Base-by-base conservation (phyloP, 1,140 invertebrate genomes). In the Oryctes rhinoceros region DNA sequence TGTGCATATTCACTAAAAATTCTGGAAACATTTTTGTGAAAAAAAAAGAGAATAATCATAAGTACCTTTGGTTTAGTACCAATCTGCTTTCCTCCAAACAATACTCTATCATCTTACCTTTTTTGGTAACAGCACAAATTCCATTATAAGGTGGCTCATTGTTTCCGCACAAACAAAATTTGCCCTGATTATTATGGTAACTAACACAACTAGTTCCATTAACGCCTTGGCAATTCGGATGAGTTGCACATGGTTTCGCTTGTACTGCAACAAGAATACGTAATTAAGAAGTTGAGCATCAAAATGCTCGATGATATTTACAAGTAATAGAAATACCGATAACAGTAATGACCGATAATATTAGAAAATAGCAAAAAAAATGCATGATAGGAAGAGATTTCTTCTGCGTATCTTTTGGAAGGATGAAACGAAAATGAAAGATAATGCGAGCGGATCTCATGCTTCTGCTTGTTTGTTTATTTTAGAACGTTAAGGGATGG, bases 81-180 rank as follows among this genome's bases (percentile, higher is more conserved):
- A 30, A 44, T 44, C 39, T 44, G 9, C 39, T 44, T 44, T 7
- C 5, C 9, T 44, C 9, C 39, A 44, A 44, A 44, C 3, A 7
- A 44, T 44, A 44, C 9, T 44, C 2, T 30, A 30, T 44, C 53
- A n/a, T 11, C 65, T 83, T 83, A 87, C 86, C 86, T 84, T 84
- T 83, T 78, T 81, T 82, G 67, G 79, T 37, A 6, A 83, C 82
- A 2, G 67, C 81, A 81, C 86, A 87, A 37, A 80, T 76, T 65
- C 83, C 86, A 81, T 87, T 87, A 3, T 71, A 24, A 4, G 86
- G 86, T 78, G 83, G 76, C 47, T 80, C 76, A 80, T 87, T 87
- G 76, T 87, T 85, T 59, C 86, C 86, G 81, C 86, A 87, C n/a
- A 86, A 80, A 80, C 86, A 87, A 30, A 78, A 67, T 78, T 81